These are phyloP conservation scores for Xerus inauris DNA, from an alignment of 2,113 vertebrate species.

Conservation along the genomic window DNA sequence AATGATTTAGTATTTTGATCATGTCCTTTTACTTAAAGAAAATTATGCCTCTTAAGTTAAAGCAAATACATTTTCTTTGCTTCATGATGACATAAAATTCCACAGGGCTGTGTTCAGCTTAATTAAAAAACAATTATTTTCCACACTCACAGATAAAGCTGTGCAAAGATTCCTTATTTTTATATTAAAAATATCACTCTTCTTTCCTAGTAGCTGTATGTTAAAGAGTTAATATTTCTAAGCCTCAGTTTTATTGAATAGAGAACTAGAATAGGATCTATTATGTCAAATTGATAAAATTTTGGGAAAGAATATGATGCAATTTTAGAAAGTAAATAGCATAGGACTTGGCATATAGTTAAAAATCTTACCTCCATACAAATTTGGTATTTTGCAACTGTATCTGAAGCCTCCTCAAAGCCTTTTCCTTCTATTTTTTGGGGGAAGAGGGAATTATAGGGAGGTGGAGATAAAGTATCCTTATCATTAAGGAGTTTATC, in stretches of 20 bases:
- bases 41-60: neutral
- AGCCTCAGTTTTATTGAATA: neutral
- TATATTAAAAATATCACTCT: neutral
- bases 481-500: neutral
- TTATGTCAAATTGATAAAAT: neutral
- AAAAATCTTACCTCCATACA: neutral
- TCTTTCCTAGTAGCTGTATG: neutral
- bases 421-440: neutral
- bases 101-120: neutral
- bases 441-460: rapidly evolving
- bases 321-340: neutral
- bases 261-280: neutral
- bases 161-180: neutral
- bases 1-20: neutral
- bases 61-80: constrained; percentile 27
- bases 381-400: neutral
- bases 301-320: neutral
- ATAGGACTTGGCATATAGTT: too few relatives aligned
- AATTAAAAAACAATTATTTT: neutral
- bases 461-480: neutral
- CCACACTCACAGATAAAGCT: neutral
- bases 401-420: neutral
- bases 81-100: neutral
- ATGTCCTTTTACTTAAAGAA: constrained; percentile 25
- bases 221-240: neutral